A percentile compares a stretch with the other conserved stretches of the same genome.
These are phyloP conservation scores for rabbit (Oryctolagus cuniculus) DNA, from an alignment of 2,113 vertebrate genomes.

Conservation along the genomic window mOryCun1.1 NC_091453.1:77933001-77933500, in stretches of 20 bases:
- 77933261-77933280: neutral
- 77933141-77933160: neutral
- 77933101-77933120: neutral
- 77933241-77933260: neutral
- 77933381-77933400: neutral
- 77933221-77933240: neutral
- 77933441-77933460: neutral
- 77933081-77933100: neutral
- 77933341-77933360: neutral
- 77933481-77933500: constrained; percentile 7
- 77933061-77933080: neutral
- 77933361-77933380: neutral
- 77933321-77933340: neutral
- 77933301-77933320: neutral
- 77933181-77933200: neutral
- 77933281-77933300: constrained; percentile 3
- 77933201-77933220: neutral
- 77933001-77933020: neutral
- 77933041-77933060: neutral
- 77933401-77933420: neutral
- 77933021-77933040: neutral
- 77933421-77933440: neutral
- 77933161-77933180: neutral
- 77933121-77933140: neutral
- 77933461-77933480: neutral